Conservation (phyloP, 2,113 vertebrate species). For the Ptyas mucosa region DNA sequence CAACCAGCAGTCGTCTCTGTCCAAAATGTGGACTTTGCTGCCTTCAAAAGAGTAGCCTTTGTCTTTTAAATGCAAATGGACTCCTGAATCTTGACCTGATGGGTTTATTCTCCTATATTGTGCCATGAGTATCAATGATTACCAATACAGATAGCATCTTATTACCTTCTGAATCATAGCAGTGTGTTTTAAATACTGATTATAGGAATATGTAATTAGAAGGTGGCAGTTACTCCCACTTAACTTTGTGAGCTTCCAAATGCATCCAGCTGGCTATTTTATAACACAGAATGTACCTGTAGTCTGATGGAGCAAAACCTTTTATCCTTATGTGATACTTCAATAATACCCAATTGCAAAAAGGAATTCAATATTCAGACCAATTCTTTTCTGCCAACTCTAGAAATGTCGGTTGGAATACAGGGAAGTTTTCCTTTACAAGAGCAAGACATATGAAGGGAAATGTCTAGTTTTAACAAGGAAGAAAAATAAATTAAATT, state of each 20-base stretch:
- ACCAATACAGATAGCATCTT: background rate
- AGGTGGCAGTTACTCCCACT: background rate
- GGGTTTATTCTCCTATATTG: too few relatives aligned
- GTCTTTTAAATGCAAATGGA: too few relatives aligned
- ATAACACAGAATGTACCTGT: background rate
- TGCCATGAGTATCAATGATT: background rate
- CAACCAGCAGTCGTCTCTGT: too few relatives aligned
- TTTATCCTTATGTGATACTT: background rate
- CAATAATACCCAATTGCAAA: background rate
- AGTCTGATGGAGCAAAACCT: background rate
- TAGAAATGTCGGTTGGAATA: background rate
- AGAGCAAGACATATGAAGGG: background rate
- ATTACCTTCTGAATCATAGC: background rate
- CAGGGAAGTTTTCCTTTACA: background rate
- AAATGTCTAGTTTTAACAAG: background rate
- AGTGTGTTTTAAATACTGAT: background rate
- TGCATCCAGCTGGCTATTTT: background rate
- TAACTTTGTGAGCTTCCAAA: background rate
- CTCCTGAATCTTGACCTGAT: too few relatives aligned
- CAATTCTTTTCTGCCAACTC: background rate
- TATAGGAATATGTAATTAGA: background rate
- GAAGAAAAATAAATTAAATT: background rate
- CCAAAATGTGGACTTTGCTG: too few relatives aligned
- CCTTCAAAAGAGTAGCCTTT: too few relatives aligned
- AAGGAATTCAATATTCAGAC: background rate